Evolutionary conservation across 1,140 invertebrate species (phyloP), one percentile per base, ranked within the genome.

Genomic region (Scaptomyza montana): DNA sequence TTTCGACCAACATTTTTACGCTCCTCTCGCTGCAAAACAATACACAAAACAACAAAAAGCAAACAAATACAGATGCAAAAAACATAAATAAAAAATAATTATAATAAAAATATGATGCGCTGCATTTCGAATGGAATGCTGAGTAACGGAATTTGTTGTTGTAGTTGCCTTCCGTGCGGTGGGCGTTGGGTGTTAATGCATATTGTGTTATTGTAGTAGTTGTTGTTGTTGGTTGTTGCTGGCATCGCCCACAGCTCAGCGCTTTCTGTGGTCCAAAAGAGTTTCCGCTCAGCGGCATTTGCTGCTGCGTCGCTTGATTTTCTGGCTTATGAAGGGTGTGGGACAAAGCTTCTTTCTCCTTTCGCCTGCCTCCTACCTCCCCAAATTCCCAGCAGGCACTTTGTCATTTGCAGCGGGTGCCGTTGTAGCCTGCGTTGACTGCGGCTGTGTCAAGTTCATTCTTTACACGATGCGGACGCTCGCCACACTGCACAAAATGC

Each of bases 251-350:
- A 74, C 70, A 77, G 65, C 74, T 74, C 71, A 74, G 63, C 63
- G 59, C 68, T 76, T 76, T 76, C 68, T 76, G 76, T 33, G 76
- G 76, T 64, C 63, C 73, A 47, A 78, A 78, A 73, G 68, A 76
- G 74, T 78, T 78, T 78, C 74, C 77, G 77, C 74, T 73, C 73
- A 72, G 73, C 47, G 68, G 74, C 62, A 54, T 50, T 55, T 63
- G 55, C 49, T 67, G 73, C 55, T 50, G 70, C 63, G 54, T 33
- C 55, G 36, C 53, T 19, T 56, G 54, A 57, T 16, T 36, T 25
- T 25, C 21, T 25, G 21, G 21, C 21, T 25, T 25, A 4, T 25
- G 21, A 2, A 25, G 21, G 21, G 21, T 25, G 21, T 25, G 21
- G 21, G 21, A 25, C 2, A 25, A 25, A 25, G 21, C 21, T 25